phyloP scores from a whole-genome alignment of 2,888 invertebrate species.

The Arge pagana region DNA sequence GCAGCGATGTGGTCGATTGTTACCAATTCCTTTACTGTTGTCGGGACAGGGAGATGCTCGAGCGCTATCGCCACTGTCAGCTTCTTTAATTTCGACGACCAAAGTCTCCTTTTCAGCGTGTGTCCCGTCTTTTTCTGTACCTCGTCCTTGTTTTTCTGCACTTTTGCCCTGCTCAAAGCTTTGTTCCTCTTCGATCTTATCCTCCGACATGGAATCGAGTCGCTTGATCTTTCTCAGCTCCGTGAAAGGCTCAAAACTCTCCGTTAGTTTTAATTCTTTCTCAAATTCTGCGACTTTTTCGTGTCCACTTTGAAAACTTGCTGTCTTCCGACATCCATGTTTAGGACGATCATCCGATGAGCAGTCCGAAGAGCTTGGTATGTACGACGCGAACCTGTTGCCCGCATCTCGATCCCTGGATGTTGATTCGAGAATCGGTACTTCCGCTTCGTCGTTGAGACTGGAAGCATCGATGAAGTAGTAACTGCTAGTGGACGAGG shows the following conservation, averaged over 20 bases:
- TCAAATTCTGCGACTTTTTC: constrained; percentile 49
- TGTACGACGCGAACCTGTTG: constrained; percentile 29
- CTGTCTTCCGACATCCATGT: constrained; percentile 31
- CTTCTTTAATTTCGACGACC: constrained; percentile 55
- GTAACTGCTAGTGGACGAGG: constrained; percentile 59
- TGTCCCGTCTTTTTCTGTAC: not conserved
- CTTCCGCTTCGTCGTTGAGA: constrained; percentile 71
- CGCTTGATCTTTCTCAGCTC: constrained; percentile 42
- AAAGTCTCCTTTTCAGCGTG: constrained; percentile 49
- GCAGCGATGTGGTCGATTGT: constrained; percentile 20
- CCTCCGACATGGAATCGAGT: constrained; percentile 38
- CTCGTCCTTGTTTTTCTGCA: not conserved
- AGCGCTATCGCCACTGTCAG: constrained; percentile 54
- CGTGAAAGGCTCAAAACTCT: constrained; percentile 43
- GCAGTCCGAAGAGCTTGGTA: constrained; percentile 29
- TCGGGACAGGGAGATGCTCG: constrained; percentile 55
- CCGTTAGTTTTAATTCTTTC: constrained; percentile 48
- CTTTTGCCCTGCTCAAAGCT: no score
- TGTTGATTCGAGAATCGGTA: constrained; percentile 34
- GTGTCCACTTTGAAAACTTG: constrained; percentile 38
- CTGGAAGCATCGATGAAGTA: constrained; percentile 82
- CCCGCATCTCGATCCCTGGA: constrained; percentile 21
- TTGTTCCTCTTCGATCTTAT: constrained; percentile 34
- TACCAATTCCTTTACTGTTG: constrained; percentile 39
- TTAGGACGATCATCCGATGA: constrained; percentile 33